Conservation (phyloP, 2,888 invertebrate genomes). For the Eledona agricola region DNA sequence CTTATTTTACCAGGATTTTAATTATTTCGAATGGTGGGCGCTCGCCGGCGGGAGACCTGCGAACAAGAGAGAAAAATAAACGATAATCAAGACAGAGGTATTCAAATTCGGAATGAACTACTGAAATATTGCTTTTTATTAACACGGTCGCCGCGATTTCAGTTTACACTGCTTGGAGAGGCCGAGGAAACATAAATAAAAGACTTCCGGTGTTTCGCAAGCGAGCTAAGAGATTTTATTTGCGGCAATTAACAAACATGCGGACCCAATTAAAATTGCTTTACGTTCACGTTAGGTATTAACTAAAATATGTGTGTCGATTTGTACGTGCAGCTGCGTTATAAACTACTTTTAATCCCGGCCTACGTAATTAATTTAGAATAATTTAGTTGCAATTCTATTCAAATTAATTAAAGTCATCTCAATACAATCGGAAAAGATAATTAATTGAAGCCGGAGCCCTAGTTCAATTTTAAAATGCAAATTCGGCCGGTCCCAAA, state of each 20-base stretch:
- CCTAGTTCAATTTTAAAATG: background rate
- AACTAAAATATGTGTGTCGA: slow-evolving; percentile 19
- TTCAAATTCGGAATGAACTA: slow-evolving; percentile 15
- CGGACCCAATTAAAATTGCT: slow-evolving; percentile 24
- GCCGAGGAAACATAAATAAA: slow-evolving; percentile 2
- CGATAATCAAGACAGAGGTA: slow-evolving; percentile 40
- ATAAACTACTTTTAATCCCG: slow-evolving; percentile 25
- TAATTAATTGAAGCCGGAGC: no score
- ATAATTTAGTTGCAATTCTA: slow-evolving; percentile 13
- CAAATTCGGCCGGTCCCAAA: no score
- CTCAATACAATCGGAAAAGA: slow-evolving; percentile 15
- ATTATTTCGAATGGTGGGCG: slow-evolving; percentile 41
- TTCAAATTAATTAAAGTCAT: slow-evolving; percentile 15
- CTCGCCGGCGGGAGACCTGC: slow-evolving; percentile 41
- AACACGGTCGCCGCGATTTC: slow-evolving; percentile 3
- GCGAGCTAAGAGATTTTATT: slow-evolving; percentile 4
- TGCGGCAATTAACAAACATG: slow-evolving; percentile 9
- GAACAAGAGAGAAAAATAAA: slow-evolving; percentile 37
- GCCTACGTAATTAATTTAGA: slow-evolving; percentile 5
- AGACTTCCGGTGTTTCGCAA: slow-evolving; percentile 15
- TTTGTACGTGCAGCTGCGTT: slow-evolving; percentile 24
- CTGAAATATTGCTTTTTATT: slow-evolving; percentile 5
- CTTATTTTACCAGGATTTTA: slow-evolving; percentile 40
- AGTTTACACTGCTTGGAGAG: slow-evolving; percentile 3
- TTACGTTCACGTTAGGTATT: slow-evolving; percentile 11